Percentiles rank a stretch among this genome's conserved stretches.
These are phyloP conservation scores for Myotis myotis DNA, from an alignment of 2,797 vertebrate genomes.

Conservation along the genomic window DNA sequence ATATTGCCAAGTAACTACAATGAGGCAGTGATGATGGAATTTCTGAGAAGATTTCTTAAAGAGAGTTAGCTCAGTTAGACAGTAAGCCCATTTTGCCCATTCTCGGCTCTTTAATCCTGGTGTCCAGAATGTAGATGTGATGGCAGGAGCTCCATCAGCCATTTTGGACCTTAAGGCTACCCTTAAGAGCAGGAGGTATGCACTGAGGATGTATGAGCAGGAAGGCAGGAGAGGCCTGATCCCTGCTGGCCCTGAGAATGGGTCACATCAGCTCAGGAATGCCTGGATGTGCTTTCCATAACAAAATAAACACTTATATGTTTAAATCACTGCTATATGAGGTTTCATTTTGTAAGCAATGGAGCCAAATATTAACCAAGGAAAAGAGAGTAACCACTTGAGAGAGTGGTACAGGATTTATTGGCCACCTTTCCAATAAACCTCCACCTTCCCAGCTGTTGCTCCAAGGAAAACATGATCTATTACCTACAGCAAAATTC, in stretches of 20 bases:
- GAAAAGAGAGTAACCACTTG: neutral
- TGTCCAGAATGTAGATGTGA: neutral
- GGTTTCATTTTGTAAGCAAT: neutral
- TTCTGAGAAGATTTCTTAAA: neutral
- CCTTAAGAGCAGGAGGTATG: neutral
- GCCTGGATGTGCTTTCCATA: neutral
- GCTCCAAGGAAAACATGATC: slow-evolving; percentile 28
- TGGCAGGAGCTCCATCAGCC: neutral
- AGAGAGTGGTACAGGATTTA: neutral
- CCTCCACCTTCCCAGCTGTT: neutral
- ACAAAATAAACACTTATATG: neutral
- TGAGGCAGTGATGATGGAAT: neutral
- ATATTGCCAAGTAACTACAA: neutral
- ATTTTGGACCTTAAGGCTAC: neutral
- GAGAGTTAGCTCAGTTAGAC: neutral
- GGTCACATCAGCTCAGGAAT: neutral
- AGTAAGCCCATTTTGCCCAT: neutral
- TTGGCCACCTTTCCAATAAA: neutral
- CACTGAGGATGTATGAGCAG: neutral
- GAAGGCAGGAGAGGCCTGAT: neutral
- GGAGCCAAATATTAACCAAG: slow-evolving; percentile 14
- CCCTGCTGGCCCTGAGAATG: neutral
- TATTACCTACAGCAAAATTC: neutral
- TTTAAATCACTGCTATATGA: neutral
- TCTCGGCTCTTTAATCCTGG: neutral